These are phyloP conservation scores for Drosophila ezoana DNA, from an alignment of 2,888 invertebrate genomes.

Conservation along the genomic window DNA sequence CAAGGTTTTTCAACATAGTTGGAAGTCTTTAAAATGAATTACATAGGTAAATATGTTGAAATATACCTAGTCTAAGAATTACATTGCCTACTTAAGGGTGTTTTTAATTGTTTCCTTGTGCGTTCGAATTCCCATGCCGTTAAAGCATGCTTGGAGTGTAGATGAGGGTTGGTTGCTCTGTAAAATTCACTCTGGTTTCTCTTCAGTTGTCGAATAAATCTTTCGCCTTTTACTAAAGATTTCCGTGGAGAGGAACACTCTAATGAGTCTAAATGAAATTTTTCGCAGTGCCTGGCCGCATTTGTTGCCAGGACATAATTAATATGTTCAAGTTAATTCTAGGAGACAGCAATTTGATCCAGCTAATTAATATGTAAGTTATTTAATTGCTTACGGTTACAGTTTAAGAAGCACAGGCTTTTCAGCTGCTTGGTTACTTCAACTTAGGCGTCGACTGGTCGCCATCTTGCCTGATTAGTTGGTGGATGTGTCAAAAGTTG, in stretches of 20 bases:
- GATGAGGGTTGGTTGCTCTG: background rate
- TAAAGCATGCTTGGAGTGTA: background rate
- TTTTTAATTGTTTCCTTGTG: background rate
- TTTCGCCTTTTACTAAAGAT: constrained; percentile 92
- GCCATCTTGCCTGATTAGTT: constrained; percentile 1
- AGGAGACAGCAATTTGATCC: too few relatives aligned
- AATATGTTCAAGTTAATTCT: constrained; percentile 12
- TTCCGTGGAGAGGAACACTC: constrained; percentile 91
- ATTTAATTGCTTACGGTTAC: background rate
- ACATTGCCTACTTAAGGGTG: background rate
- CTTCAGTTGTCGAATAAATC: constrained; percentile 84
- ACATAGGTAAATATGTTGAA: too few relatives aligned
- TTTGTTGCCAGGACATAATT: constrained; percentile 37
- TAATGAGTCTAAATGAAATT: constrained; percentile 81
- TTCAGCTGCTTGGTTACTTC: background rate
- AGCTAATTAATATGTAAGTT: background rate
- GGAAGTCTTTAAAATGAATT: too few relatives aligned
- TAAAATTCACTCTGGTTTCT: constrained; percentile 15
- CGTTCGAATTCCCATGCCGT: constrained; percentile 13
- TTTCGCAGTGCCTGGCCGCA: constrained; percentile 37
- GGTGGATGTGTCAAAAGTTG: background rate
- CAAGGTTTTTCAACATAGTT: too few relatives aligned
- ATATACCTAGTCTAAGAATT: too few relatives aligned
- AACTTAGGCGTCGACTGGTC: background rate
- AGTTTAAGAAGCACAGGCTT: background rate